These are phyloP conservation scores for Phataginus tricuspis DNA, from an alignment of 2,797 vertebrate genomes.

Conservation along the genomic window DNA sequence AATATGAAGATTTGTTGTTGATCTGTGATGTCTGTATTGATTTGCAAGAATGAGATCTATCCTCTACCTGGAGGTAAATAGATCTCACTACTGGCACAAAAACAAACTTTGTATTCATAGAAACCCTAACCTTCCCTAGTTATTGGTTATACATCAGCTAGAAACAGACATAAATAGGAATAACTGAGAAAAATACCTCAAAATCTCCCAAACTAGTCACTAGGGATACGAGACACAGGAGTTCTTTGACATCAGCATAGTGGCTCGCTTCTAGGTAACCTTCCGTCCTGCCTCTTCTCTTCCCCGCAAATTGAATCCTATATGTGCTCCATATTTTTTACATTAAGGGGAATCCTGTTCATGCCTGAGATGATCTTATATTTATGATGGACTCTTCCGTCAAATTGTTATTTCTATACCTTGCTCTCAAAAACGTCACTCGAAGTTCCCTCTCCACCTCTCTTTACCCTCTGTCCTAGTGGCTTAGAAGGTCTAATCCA, in stretches of 20 bases:
- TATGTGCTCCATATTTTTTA: conserved; percentile 54
- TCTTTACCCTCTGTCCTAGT: conserved; percentile 79
- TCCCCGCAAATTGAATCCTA: conserved; percentile 4
- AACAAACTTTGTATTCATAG: conserved; percentile 53
- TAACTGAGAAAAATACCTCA: neutral
- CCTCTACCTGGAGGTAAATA: conserved; percentile 70
- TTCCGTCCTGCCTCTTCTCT: neutral
- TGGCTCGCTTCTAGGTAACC: neutral
- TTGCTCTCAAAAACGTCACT: conserved; percentile 79
- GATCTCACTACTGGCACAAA: conserved; percentile 57
- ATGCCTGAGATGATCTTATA: conserved; percentile 66
- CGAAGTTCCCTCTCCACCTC: conserved; percentile 68
- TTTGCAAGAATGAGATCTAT: conserved; percentile 77
- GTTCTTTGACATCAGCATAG: neutral
- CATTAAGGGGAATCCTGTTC: conserved; percentile 65
- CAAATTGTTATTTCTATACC: conserved; percentile 83
- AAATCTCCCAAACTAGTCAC: conserved; percentile 63
- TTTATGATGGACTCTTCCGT: conserved; percentile 76
- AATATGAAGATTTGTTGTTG: conserved; percentile 84
- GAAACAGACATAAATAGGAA: conserved; percentile 45
- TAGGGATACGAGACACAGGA: conserved; percentile 49
- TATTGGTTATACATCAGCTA: conserved; percentile 59
- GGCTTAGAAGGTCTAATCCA: conserved; percentile 71
- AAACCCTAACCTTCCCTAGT: conserved; percentile 62
- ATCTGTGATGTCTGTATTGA: conserved; percentile 82